phyloP scores from a whole-genome alignment of 2,113 vertebrate genomes.

The Upupa epops region DNA sequence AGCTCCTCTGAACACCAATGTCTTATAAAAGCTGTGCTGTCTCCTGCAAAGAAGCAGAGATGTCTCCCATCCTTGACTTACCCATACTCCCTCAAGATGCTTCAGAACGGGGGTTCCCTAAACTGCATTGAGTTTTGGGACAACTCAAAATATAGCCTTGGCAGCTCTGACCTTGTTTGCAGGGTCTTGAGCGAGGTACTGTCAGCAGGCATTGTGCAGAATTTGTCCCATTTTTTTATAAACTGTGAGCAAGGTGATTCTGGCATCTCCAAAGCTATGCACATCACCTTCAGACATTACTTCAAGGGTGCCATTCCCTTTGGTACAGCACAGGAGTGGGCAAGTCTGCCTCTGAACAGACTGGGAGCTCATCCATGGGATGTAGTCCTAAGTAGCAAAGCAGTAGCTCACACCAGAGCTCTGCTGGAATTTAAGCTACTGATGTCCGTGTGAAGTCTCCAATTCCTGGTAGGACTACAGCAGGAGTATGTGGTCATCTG shows the following conservation, averaged over 20 bases:
- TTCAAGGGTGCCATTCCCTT: not conserved
- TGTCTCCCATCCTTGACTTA: not conserved
- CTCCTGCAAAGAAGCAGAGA: not conserved
- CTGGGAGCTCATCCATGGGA: not conserved
- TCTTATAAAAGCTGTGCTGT: not conserved
- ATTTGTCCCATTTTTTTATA: not conserved
- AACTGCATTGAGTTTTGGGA: not conserved
- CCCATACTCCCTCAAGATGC: not conserved
- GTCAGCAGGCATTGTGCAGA: not conserved
- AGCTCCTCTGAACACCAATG: not conserved
- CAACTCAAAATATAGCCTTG: not conserved
- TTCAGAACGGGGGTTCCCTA: not conserved
- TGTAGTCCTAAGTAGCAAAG: not conserved
- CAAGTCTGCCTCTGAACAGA: not conserved
- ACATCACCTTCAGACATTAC: not conserved
- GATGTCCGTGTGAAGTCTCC: not conserved
- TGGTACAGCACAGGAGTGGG: not conserved
- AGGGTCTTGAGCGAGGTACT: not conserved
- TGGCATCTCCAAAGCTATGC: not conserved
- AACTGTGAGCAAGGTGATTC: not conserved
- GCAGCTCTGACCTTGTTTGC: not conserved
- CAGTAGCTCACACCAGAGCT: not conserved
- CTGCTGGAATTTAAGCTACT: not conserved
- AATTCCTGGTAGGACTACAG: not conserved
- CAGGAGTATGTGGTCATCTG: not conserved